Percentiles rank a stretch among this genome's conserved stretches.
phyloP scores from a whole-genome alignment of 1,140 invertebrate genomes.

The Zophobas atratus region DNA sequence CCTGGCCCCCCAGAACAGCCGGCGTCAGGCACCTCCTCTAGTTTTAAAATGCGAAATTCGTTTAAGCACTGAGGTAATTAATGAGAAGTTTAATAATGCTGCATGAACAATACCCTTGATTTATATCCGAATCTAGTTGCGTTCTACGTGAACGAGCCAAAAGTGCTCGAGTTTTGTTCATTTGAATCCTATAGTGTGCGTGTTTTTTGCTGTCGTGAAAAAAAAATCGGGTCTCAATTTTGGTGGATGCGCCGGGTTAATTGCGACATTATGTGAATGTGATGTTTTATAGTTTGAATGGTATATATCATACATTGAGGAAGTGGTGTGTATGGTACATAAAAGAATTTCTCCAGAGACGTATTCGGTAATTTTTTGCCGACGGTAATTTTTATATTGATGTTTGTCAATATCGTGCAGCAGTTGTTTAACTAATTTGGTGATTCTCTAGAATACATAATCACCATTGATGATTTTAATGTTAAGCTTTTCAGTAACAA shows the following conservation, averaged over 20 bases:
- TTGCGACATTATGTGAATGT: too few relatives aligned
- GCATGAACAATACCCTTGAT: conserved; percentile 47
- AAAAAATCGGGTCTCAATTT: neutral
- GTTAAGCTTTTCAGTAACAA: too few relatives aligned
- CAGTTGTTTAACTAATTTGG: too few relatives aligned
- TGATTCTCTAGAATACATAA: too few relatives aligned
- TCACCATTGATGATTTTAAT: too few relatives aligned
- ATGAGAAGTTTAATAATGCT: conserved; percentile 56
- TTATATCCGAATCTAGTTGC: conserved; percentile 29
- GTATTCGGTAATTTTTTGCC: too few relatives aligned
- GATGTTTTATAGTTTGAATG: too few relatives aligned
- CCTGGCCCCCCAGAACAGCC: conserved; percentile 32
- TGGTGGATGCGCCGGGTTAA: conserved; percentile 23
- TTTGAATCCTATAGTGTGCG: neutral
- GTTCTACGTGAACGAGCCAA: conserved; percentile 27
- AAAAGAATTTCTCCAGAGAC: too few relatives aligned
- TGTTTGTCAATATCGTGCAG: too few relatives aligned
- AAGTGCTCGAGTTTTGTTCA: conserved; percentile 6
- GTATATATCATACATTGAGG: too few relatives aligned
- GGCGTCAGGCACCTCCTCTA: conserved; percentile 18
- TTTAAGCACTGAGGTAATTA: conserved; percentile 57
- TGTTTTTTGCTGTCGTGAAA: neutral
- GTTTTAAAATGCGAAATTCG: conserved; percentile 56
- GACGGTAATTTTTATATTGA: too few relatives aligned
- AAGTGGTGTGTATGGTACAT: too few relatives aligned